A percentile compares a stretch with the other conserved stretches of the same genome.
Conservation (phyloP, 2,113 vertebrate genomes). For the Phyllopteryx taeniolatus region DNA sequence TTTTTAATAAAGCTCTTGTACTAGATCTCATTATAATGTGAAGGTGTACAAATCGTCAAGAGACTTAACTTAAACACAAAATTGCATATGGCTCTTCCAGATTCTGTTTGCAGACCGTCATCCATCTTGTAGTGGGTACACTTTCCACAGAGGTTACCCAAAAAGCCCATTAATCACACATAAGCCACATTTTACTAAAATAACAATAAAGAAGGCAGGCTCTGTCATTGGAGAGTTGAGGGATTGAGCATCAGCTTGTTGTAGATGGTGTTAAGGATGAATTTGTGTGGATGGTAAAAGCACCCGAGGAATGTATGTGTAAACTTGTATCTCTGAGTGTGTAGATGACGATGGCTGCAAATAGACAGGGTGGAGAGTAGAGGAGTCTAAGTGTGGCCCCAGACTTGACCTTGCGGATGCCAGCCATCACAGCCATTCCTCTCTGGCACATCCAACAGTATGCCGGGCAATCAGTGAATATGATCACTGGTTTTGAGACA, state of each 20-base stretch:
- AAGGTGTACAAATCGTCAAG: neutral
- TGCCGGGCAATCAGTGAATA: conserved; percentile 40
- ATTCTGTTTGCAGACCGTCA: neutral
- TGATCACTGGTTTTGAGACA: conserved; percentile 12
- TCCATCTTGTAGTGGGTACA: neutral
- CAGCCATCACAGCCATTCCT: conserved; percentile 61
- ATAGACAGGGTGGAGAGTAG: conserved; percentile 36
- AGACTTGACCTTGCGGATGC: conserved; percentile 53
- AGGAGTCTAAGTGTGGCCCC: conserved; percentile 58
- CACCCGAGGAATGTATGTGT: conserved; percentile 38
- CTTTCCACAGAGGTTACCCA: neutral
- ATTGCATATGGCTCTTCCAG: neutral
- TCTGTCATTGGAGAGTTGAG: conserved; percentile 5
- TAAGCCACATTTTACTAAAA: neutral
- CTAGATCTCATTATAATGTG: neutral
- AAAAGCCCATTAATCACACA: neutral
- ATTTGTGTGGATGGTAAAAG: conserved; percentile 28
- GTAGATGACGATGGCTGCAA: conserved; percentile 29
- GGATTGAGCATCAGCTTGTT: conserved; percentile 14
- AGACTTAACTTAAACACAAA: neutral
- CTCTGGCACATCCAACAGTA: conserved; percentile 32
- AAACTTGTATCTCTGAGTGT: conserved; percentile 41
- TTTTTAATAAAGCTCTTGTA: neutral
- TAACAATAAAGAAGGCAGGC: conserved; percentile 13
- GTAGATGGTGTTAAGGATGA: conserved; percentile 11